These are phyloP conservation scores for Microctonus brassicae DNA, from an alignment of 2,888 invertebrate genomes.

Conservation along the genomic window DNA sequence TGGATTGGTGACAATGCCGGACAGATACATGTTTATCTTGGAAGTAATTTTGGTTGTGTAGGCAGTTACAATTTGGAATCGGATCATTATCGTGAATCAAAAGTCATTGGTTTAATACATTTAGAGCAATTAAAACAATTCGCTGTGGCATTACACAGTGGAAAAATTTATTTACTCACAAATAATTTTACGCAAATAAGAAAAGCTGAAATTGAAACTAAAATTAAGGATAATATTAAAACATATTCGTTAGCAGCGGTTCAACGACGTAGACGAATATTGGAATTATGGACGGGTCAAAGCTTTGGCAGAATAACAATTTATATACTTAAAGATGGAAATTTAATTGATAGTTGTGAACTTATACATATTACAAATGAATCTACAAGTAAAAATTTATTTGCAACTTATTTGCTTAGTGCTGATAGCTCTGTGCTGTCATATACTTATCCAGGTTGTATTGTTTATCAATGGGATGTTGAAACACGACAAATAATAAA, in stretches of 20 bases:
- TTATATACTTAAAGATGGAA: slow-evolving; percentile 77
- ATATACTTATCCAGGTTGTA: slow-evolving; percentile 88
- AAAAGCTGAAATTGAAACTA: slow-evolving; percentile 62
- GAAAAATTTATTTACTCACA: slow-evolving; percentile 71
- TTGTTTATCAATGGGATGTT: slow-evolving; percentile 90
- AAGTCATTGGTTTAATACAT: slow-evolving; percentile 79
- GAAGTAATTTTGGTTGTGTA: slow-evolving; percentile 66
- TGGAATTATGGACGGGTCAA: slow-evolving; percentile 93
- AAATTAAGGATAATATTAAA: slow-evolving; percentile 61
- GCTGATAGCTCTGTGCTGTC: slow-evolving; percentile 79
- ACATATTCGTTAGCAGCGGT: slow-evolving; percentile 65
- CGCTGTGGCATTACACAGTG: slow-evolving; percentile 85
- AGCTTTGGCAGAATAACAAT: slow-evolving; percentile 83
- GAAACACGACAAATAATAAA: slow-evolving; percentile 78
- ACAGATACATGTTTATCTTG: slow-evolving; percentile 86
- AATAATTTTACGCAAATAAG: slow-evolving; percentile 65
- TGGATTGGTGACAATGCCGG: slow-evolving; percentile 94
- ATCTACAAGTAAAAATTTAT: slow-evolving; percentile 74
- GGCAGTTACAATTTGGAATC: slow-evolving; percentile 73
- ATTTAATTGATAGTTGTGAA: slow-evolving; percentile 73
- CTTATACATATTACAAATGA: slow-evolving; percentile 76
- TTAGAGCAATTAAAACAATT: slow-evolving; percentile 79
- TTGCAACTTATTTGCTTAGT: slow-evolving; percentile 80
- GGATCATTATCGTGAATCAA: slow-evolving; percentile 73
- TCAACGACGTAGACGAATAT: slow-evolving; percentile 62